phyloP scores from a whole-genome alignment of 1,140 invertebrate species.

The Dendrolimus kikuchii region DNA sequence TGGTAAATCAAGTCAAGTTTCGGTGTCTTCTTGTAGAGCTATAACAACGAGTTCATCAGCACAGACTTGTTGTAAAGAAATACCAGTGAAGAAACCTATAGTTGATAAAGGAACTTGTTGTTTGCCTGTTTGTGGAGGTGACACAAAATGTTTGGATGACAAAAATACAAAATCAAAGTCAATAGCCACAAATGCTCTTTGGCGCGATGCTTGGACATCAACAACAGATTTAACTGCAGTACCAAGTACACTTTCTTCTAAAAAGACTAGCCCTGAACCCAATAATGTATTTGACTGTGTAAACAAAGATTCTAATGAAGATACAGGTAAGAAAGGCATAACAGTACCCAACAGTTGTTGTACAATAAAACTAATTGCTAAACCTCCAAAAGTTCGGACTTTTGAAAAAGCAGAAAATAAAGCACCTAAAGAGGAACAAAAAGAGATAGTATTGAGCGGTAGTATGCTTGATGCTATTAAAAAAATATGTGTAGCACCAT shows the following conservation, averaged over 20 bases:
- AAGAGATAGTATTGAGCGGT: background rate
- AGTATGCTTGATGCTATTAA: constrained; percentile 4
- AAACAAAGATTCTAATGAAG: background rate
- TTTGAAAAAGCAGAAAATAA: background rate
- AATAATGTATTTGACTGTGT: background rate
- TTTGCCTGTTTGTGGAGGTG: background rate
- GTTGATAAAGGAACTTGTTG: background rate
- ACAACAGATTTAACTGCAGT: constrained; percentile 4
- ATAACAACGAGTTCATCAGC: background rate
- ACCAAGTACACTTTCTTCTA: background rate
- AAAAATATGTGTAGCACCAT: background rate
- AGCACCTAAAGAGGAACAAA: background rate
- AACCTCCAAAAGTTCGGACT: background rate
- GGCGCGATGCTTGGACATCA: constrained; percentile 5
- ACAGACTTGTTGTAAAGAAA: constrained; percentile 3
- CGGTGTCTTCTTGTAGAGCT: background rate
- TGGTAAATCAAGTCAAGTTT: no score
- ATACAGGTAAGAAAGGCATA: background rate
- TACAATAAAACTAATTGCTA: constrained; percentile 11
- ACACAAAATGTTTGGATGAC: background rate
- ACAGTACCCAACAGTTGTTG: constrained; percentile 1
- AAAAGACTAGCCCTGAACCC: background rate
- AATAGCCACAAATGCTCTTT: constrained; percentile 2
- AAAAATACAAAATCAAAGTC: background rate
- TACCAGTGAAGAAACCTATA: background rate